Evolutionary conservation across 2,888 invertebrate genomes (phyloP), one percentile per base, ranked within the genome.

Genomic region (Drosophila greeni): DNA sequence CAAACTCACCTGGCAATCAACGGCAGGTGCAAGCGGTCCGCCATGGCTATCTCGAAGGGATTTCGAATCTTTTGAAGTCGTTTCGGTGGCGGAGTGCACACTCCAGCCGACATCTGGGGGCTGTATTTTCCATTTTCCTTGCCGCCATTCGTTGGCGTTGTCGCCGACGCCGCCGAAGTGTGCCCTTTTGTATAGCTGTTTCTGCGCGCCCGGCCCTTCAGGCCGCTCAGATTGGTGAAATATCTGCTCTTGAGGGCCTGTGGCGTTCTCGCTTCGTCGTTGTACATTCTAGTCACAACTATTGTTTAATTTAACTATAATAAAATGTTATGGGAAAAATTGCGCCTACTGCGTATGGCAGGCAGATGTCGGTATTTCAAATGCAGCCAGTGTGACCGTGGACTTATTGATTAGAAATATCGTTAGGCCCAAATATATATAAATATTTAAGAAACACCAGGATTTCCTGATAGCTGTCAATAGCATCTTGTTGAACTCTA

Each of bases 1-100:
- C 4, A 14, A 49, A 40, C 75, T 76, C 31, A 86, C 86, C 86
- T 86, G 24, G 73, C 94, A 82, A 94, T 89, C 29, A 89, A 88
- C 37, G 92, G 92, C 57, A 92, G 88, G 87, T 92, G 92, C 24
- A 93, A 82, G 59, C 91, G 90, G 48, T 91, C 92, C 1, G 91
- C 89, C 58, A 92, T 82, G 26, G 91, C 91, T 1, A 89, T 87
- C 70, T 93, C 92, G 75, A 93, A 93, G 7, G 93, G 93, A 88
- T 93, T 93, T 55, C 90, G 87, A 36, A 92, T 90, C 77, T 90
- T 91, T 0, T 90, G 89, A 70, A 91, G 87, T 23, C 91, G 88
- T 20, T 92, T 91, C 5, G 87, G 83, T 1, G 92, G 92, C 18
- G 92, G 92, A 5, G 92, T 92, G 66, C 84, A 73, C 14, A 62